Evolutionary conservation across 2,797 vertebrate genomes (phyloP), one percentile per base, ranked within the genome.

Genomic region (Spinus olivaceus): DNA sequence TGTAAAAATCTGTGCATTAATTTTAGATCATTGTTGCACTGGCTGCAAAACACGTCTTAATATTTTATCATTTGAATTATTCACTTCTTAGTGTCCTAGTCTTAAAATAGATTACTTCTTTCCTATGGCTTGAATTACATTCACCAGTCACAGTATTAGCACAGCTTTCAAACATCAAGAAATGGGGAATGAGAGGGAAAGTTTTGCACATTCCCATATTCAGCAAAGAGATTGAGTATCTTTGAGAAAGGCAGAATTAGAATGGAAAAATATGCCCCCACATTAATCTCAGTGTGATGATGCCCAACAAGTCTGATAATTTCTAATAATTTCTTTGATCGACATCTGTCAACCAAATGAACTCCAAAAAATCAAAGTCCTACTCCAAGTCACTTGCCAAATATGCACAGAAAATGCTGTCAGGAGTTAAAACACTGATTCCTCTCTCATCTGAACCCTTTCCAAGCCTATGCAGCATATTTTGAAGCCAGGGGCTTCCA

Each of bases 351-450:
- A 54, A 25, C 23, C 39, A 65, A 19, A 4, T 12, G 3, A 66
- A 46, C 10, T 51, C 22, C n/a, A 59, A 37, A n/a, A 77, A 23
- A 6, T 23, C 32, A 2, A 72, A 66, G 17, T 59, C 13, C 22
- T 70, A 24, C 25, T 18, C 33, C 37, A 54, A 59, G 5, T 59
- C 12, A 7, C 14, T 74, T 85, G 15, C 37, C 30, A 83, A 66
- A 57, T 2, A 0, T 8, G 10, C 41, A 39, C 5, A 65, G 46
- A 4, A 71, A 22, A 21, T 1, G 0, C n/a, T 23, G 37, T 1
- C 6, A 1, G 10, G 21, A 64, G 9, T 60, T 74, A 49, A 73
- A 85, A 66, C 25, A 42, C 14, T 11, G 8, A 35, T 6, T 16
- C 3, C 8, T 37, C 4, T 47, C 51, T 35, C n/a, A 69, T 4